These are phyloP conservation scores for Motacilla tschutschensis DNA, from an alignment of 2,113 vertebrate genomes.

Conservation along the genomic window DNA sequence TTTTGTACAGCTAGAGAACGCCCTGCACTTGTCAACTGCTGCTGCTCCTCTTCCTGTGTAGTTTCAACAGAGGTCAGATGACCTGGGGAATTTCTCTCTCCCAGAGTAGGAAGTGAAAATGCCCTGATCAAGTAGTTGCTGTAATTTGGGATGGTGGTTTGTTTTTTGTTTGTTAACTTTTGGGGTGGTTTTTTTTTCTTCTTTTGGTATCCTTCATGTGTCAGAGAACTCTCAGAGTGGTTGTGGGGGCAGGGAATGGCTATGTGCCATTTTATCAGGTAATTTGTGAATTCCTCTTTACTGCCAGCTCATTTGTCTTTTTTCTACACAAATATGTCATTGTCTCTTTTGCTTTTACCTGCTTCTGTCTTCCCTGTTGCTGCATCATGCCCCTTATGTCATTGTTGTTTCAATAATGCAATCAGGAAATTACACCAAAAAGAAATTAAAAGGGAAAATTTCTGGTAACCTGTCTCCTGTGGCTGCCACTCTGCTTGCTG, in stretches of 20 bases:
- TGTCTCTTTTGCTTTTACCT: neutral
- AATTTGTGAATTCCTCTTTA: neutral
- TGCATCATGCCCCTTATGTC: neutral
- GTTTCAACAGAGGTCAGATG: conserved; percentile 47
- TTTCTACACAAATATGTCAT: neutral
- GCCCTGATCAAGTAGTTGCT: neutral
- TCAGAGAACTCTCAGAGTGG: neutral
- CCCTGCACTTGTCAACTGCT: fast-evolving
- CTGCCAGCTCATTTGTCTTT: neutral
- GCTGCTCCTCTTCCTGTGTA: conserved; percentile 32
- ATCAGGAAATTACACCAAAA: neutral
- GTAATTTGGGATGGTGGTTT: neutral
- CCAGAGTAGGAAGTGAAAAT: conserved; percentile 53
- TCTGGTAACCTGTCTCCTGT: neutral
- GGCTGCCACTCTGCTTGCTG: neutral
- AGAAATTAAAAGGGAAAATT: neutral
- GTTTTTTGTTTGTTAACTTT: neutral
- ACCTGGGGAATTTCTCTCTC: conserved; percentile 10
- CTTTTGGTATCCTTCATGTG: neutral
- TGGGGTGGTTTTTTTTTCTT: neutral
- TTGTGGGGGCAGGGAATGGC: neutral
- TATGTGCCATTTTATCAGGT: neutral
- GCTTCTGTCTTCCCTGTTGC: neutral
- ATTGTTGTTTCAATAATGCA: neutral
- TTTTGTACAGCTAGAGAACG: neutral